Percentiles rank a stretch among this genome's conserved stretches.
Conservation (phyloP, 2,113 vertebrate species). For the Leptocoma aspasia region DNA sequence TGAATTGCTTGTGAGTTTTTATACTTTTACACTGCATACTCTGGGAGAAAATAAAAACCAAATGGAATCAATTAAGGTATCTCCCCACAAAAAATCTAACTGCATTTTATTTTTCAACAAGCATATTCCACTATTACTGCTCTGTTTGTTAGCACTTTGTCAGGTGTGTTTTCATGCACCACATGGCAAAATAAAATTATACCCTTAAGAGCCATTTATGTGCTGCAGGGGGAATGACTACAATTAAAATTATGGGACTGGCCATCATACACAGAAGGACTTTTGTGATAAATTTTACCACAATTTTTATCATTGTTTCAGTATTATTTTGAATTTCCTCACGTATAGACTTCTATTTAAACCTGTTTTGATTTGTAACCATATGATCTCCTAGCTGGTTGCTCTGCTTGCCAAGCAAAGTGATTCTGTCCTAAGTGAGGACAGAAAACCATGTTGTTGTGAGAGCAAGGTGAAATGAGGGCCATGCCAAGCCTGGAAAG, state of each 20-base stretch:
- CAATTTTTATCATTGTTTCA: background rate
- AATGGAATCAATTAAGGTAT: background rate
- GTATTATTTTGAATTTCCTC: background rate
- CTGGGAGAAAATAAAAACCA: background rate
- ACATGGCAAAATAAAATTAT: background rate
- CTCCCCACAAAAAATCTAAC: background rate
- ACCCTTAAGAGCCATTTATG: background rate
- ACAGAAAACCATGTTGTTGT: background rate
- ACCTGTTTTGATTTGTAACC: background rate
- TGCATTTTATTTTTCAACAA: background rate
- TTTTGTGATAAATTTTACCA: background rate
- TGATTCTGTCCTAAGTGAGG: background rate
- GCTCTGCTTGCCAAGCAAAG: background rate
- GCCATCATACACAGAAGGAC: background rate
- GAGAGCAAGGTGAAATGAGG: background rate
- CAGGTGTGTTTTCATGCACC: background rate
- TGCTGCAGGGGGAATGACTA: background rate
- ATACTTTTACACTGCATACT: background rate
- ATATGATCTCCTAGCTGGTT: background rate
- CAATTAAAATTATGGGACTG: background rate
- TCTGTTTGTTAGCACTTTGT: background rate
- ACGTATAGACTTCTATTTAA: background rate
- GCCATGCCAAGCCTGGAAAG: slow-evolving; percentile 26
- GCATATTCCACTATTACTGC: background rate
- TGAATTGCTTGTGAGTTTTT: background rate